Base-by-base conservation (phyloP, 2,113 vertebrate species). In the Podarcis cretensis region DNA sequence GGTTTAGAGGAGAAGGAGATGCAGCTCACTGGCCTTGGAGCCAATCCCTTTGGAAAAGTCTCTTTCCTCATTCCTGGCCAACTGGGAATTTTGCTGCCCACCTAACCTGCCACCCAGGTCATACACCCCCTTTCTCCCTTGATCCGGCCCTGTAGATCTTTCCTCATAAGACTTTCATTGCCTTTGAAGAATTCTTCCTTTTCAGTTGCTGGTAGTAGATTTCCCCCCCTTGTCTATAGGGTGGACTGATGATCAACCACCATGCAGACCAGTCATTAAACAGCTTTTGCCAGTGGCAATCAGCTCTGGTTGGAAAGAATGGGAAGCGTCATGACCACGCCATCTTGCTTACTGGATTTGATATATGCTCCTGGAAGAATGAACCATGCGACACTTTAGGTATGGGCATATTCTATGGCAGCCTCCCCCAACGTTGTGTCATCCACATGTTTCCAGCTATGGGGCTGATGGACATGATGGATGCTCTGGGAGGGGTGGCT, bases 281-380 rank as follows among this genome's bases (percentile, higher is more conserved):
- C 94, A 99, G 98, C 86, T 99, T 99, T 94, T 99, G 99, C 83
- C 99, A 99, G 93, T 99, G 99, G 99, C 99, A 99, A 27, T 99
- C 99, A 1, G 98, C 98, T 57, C 97, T 99, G 63, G 90, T 97
- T 25, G 99, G 98, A 57, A 99, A 98, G 96, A 98, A 98, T 0
- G 98, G 98, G 18, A 99, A 98, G 95, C 97, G 98, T 20, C 99
- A 99, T 0, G 99, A 99, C 93, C 99, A 99, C 0, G 99, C 99
- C 79, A 97, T 99, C 87, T 96, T 99, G 30, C 98, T 99, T 77
- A 99, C 99, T 0, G 99, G 99, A 35, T 97, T 99, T 83, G 99
- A 99, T 96, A 99, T 99, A 93, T 99, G 99, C 93, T 99, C 99
- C 21, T 99, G 99, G 99, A 99, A 99, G 95, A 99, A 99, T 12